phyloP scores from a whole-genome alignment of 2,113 vertebrate species.

The Syrrhaptes paradoxus region DNA sequence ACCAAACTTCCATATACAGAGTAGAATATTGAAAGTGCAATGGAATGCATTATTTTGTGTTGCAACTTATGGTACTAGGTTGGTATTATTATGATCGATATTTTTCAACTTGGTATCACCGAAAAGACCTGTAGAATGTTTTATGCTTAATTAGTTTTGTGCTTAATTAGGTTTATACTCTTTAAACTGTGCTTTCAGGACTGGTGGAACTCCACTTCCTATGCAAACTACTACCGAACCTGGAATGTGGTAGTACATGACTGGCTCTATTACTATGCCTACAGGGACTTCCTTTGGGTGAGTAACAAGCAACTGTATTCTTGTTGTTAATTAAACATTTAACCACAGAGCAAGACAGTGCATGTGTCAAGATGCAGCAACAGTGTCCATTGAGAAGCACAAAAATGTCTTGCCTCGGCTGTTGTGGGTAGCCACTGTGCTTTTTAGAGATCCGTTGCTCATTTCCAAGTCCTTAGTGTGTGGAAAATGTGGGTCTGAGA shows the following conservation, averaged over 20 bases:
- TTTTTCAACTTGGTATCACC: background rate
- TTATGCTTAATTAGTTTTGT: background rate
- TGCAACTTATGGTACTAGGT: background rate
- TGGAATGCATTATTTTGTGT: background rate
- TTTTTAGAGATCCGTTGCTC: background rate
- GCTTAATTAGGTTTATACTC: background rate
- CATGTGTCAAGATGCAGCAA: background rate
- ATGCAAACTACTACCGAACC: slow-evolving; percentile 84
- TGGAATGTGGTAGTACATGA: slow-evolving; percentile 88
- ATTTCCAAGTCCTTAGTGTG: background rate
- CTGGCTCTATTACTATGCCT: slow-evolving; percentile 86
- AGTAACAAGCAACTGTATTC: slow-evolving; percentile 10
- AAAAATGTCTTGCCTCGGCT: background rate
- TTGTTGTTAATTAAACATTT: background rate
- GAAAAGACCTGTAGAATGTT: background rate
- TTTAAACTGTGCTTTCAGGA: slow-evolving; percentile 70
- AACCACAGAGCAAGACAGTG: background rate
- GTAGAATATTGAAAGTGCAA: background rate
- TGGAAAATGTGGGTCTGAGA: background rate
- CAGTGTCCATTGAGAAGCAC: background rate
- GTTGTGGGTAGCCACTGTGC: background rate
- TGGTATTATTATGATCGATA: background rate
- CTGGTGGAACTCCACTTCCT: slow-evolving; percentile 90
- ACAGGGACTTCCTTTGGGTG: slow-evolving; percentile 85
- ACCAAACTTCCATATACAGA: background rate